Base-by-base conservation (phyloP, 2,888 invertebrate genomes). In the Melieria crassipennis region DNA sequence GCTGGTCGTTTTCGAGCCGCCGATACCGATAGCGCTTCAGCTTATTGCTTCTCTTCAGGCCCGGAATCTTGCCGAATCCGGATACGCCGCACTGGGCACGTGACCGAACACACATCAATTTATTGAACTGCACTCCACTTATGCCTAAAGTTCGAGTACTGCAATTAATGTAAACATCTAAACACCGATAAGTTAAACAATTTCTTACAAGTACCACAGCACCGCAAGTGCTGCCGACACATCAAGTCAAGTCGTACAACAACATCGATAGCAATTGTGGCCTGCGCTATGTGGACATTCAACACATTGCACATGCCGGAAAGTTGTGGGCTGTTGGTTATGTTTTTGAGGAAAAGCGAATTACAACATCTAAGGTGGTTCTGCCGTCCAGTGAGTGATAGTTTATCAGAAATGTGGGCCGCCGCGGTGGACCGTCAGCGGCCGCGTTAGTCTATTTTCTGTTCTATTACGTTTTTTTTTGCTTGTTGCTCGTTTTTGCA, bases 291-390 rank as follows among this genome's bases (percentile, higher is more conserved):
- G 45, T n/a, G 43, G 45, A 56, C 56, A 56, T 30, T 62, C 62
- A n/a, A 62, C n/a, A 61, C 46, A 43, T 11, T 45, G 45, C 43
- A 61, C 61, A 61, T 64, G 52, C 30, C 30, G 30, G 30, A 30
- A 64, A 65, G 57, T 65, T 65, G 55, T 56, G 57, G 57, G 56
- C 56, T 30, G 46, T 67, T 58, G 6, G 11, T 50, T 60, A 16
- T 5, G 43, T 48, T 46, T 60, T 47, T n/a, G 11, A 46, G 58
- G 42, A 16, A 48, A 61, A 69, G 30, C 63, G 58, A 73, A 70
- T 75, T 82, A 85, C 84, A 85, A 85, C 85, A 85, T 85, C 82
- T 83, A 85, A 84, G 85, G 85, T 85, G 85, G 85, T 85, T 83
- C 78, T 80, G 80, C 82, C 85, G 85, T 85, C 84, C 85, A 81